Conservation (phyloP, 1,140 invertebrate genomes). For the Nasonia longicornis region DNA sequence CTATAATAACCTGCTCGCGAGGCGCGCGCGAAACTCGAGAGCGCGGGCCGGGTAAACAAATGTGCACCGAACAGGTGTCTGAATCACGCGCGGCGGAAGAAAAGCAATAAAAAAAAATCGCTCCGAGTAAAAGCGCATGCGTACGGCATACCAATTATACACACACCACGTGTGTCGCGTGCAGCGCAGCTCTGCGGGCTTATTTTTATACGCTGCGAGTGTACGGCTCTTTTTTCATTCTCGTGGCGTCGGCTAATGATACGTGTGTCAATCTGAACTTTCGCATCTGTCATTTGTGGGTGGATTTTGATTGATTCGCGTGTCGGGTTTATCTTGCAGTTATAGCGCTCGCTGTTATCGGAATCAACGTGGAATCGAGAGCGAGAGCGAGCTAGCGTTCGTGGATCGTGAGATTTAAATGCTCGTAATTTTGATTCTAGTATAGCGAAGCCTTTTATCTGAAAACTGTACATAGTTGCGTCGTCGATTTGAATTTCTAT, state of each 20-base stretch:
- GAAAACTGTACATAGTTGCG: neutral
- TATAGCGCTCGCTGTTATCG: neutral
- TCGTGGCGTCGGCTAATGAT: neutral
- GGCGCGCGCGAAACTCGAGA: neutral
- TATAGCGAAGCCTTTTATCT: neutral
- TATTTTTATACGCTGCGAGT: neutral
- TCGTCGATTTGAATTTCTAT: neutral
- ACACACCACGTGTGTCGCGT: neutral
- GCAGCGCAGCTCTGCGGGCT: neutral
- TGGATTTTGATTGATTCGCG: conserved; percentile 9
- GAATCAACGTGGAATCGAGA: neutral
- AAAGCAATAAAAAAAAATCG: conserved; percentile 5
- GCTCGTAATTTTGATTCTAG: too few species aligned
- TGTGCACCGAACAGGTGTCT: conserved; percentile 60
- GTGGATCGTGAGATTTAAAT: neutral
- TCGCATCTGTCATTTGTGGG: conserved; percentile 2
- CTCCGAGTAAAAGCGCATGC: conserved; percentile 10
- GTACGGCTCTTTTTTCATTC: neutral
- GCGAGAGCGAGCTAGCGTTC: too few species aligned
- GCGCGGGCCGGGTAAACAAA: conserved; percentile 59
- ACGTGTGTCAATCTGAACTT: neutral
- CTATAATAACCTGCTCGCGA: neutral
- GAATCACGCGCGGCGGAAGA: conserved; percentile 48
- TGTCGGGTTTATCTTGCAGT: neutral
- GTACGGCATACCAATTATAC: conserved; percentile 21